Base-by-base conservation (phyloP, 64 coral and sea anemone species). In the Dendronephthya gigantea region DNA sequence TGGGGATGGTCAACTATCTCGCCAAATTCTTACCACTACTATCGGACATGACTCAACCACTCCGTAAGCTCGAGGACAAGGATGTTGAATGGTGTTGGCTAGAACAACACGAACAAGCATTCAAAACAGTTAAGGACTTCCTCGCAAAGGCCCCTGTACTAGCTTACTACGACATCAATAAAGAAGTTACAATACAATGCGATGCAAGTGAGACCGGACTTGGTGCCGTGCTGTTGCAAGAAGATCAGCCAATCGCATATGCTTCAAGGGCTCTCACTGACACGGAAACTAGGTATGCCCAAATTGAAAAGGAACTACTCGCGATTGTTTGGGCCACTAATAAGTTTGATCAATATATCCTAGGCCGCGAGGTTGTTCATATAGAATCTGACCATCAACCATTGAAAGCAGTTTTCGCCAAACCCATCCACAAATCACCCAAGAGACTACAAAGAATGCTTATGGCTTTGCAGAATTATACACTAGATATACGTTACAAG, bases 331-430 rank as follows among this genome's bases (percentile, higher is more conserved):
- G 16, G 33, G 13, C 58, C 17, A 0, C 13, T 4, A 35, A 68
- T 9, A 86, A 86, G 16, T 86, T 86, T 39, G 17, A 86, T 66
- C 85, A 86, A 22, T 86, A 86, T 28, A 43, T 68, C 49, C 34
- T 29, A 50, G 30, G 50, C 17, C 47, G 88, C 29, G 50, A 89
- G 48, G 9, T 36, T 38, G 48, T 86, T 0, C 51, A 52, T 16
- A 40, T 49, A 45, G 38, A 84, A 34, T 84, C 81, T 34, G 81
- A 82, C 2, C 83, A 84, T 19, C 12, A 84, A 84, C 83, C 40
- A 22, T 34, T 84, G 27, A 84, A 35, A 82, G 34, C 1, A 22
- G 17, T 35, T 35, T 82, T 82, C 38, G 38, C 22, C 34, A 38
- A 83, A 48, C 39, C 9, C 27, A 83, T 83, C 34, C 82, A 83